Evolutionary conservation across 2,888 invertebrate genomes (phyloP), one percentile per base, ranked within the genome.

Genomic region (Hirtodrosophila duncani): DNA sequence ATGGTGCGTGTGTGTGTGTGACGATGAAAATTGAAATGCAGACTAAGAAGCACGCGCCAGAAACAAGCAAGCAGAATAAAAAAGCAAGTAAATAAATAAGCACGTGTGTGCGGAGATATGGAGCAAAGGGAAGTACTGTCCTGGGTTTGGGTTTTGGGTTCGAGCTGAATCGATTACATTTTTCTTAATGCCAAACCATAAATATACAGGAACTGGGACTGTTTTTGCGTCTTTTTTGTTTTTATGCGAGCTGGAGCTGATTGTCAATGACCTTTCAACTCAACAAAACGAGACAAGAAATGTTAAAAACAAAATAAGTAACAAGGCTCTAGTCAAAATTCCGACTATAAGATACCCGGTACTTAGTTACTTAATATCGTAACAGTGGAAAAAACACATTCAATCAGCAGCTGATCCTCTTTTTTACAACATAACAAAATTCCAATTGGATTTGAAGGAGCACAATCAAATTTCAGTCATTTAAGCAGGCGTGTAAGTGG

Each of bases 151-250:
- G 2, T 3, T 8, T 3, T 11, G 17, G 42, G 29, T 53, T 33
- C 55, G 18, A 29, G 31, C 36, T 45, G 56, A 72, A 74, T 74
- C 77, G 77, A 72, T 77, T 72, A 74, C 68, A 77, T 77, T 74
- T 75, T 57, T 68, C 48, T 72, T 74, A 70, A 77, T 72, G 63
- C 57, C 66, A 62, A 53, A 59, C 77, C 72, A 77, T 77, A 77
- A 74, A 77, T 74, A 69, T 67, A 52, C 60, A 60, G 72, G 67
- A 65, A 63, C 65, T n/a, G n/a, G n/a, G n/a, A n/a, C n/a, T n/a
- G n/a, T n/a, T n/a, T n/a, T n/a, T n/a, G n/a, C n/a, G n/a, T n/a
- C n/a, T n/a, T n/a, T n/a, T n/a, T n/a, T n/a, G n/a, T n/a, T n/a
- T n/a, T n/a, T n/a, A n/a, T n/a, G n/a, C n/a, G n/a, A n/a, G n/a